These are phyloP conservation scores for Bradypodion pumilum DNA, from an alignment of 2,797 vertebrate species.

Conservation along the genomic window DNA sequence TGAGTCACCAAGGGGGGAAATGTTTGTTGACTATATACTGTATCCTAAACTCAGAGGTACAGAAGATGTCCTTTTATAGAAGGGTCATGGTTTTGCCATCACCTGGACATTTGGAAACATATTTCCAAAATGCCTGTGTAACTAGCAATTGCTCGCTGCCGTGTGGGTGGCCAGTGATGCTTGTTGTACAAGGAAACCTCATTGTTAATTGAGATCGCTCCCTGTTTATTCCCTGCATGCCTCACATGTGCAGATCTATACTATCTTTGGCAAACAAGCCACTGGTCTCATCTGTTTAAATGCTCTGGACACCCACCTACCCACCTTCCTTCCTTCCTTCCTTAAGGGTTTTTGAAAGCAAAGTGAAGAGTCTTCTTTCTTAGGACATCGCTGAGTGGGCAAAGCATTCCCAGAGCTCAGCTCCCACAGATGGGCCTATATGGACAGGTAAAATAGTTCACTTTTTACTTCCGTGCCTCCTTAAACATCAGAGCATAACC, in stretches of 20 bases:
- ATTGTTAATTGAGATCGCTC: conserved; percentile 55
- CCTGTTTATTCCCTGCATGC: conserved; percentile 63
- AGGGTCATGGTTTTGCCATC: background rate
- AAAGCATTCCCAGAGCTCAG: too few relatives aligned
- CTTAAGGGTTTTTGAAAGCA: background rate
- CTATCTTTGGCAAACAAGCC: conserved; percentile 62
- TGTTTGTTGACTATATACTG: background rate
- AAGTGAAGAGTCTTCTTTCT: conserved; percentile 14
- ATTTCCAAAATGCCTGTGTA: conserved; percentile 33
- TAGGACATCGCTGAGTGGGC: too few relatives aligned
- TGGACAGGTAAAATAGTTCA: too few relatives aligned
- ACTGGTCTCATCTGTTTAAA: conserved; percentile 50
- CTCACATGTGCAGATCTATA: conserved; percentile 59
- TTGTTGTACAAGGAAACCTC: conserved; percentile 53
- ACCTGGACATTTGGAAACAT: conserved; percentile 47
- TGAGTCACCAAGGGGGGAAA: background rate
- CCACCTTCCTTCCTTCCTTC: background rate
- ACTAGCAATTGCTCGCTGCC: background rate
- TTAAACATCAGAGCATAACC: background rate
- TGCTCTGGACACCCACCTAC: background rate
- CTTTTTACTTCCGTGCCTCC: too few relatives aligned
- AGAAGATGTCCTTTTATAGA: background rate
- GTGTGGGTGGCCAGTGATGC: background rate
- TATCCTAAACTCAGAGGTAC: background rate
- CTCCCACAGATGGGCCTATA: too few relatives aligned